phyloP scores from a whole-genome alignment of 2,888 invertebrate genomes.

The Cerastoderma edule region DNA sequence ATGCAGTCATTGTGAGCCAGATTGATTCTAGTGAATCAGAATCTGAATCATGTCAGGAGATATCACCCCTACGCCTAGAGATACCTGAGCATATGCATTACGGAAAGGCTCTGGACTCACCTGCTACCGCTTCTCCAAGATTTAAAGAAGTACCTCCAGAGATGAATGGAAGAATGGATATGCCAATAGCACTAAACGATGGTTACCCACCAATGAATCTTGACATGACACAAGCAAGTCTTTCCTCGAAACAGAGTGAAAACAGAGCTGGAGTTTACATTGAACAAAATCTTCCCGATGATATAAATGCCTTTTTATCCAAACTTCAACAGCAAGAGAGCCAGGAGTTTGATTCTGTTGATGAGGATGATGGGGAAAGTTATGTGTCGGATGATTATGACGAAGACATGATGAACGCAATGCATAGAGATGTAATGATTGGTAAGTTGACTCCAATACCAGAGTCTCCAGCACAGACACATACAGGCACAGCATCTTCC shows the following conservation, averaged over 20 bases:
- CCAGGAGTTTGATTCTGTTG: slow-evolving; percentile 46
- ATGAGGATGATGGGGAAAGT: slow-evolving; percentile 41
- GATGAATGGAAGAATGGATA: slow-evolving; percentile 26
- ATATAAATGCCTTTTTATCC: slow-evolving; percentile 48
- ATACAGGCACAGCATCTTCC: slow-evolving; percentile 46
- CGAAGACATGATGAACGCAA: slow-evolving; percentile 38
- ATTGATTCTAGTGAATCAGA: slow-evolving; percentile 66
- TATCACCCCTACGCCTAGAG: slow-evolving; percentile 31
- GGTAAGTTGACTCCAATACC: slow-evolving; percentile 74
- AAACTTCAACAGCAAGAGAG: slow-evolving; percentile 42
- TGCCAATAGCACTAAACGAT: slow-evolving; percentile 68
- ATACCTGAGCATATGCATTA: slow-evolving; percentile 31
- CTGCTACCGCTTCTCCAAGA: slow-evolving; percentile 62
- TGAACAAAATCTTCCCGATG: slow-evolving; percentile 48
- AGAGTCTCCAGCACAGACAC: slow-evolving; percentile 68
- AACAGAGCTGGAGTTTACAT: slow-evolving; percentile 55
- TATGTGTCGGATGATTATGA: slow-evolving; percentile 37
- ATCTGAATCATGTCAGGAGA: slow-evolving; percentile 43
- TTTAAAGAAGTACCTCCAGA: slow-evolving; percentile 68
- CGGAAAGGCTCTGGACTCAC: slow-evolving; percentile 44
- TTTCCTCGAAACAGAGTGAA: slow-evolving; percentile 23
- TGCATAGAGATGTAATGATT: slow-evolving; percentile 65
- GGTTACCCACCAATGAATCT: slow-evolving; percentile 76
- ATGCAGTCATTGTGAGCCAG: slow-evolving; percentile 64
- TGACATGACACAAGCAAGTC: slow-evolving; percentile 69